Evolutionary conservation across 2,888 invertebrate genomes (phyloP), one percentile per base, ranked within the genome.

Genomic region (Diaphora mendica): DNA sequence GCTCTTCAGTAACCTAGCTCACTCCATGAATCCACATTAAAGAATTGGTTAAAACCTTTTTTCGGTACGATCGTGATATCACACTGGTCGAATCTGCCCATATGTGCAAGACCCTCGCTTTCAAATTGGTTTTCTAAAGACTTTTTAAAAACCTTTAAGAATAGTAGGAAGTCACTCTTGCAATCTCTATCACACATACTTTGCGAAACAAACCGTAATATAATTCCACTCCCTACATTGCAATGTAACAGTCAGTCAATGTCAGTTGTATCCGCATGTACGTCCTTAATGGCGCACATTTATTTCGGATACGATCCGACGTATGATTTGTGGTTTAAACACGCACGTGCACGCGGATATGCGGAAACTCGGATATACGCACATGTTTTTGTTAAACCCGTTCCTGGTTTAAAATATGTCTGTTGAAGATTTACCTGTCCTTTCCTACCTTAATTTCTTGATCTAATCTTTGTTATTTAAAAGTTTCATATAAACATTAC

Each of bases 271-370:
- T 75, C 78, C 78, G 82, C 71, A 71, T 74, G 72, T 76, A 70
- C 79, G 78, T 74, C 69, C 73, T 71, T 82, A 84, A 82, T 82
- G 83, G 78, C 78, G 68, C 78, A 77, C 85, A 82, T 82, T 82
- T 82, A 83, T 85, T 84, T 80, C 23, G 80, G 72, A 73, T 78
- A 77, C 83, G 82, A 85, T 85, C 80, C 80, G 78, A 75, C 79
- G 72, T 77, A 82, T 85, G 85, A 85, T 85, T 85, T 85, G 84
- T 85, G 85, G 82, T 77, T 83, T 69, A 76, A 75, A 79, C 75
- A 77, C 80, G 75, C 78, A 77, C 79, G 73, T 69, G 69, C 64
- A 59, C 23, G 66, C 42, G 30, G 59, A 39, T 71, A 71, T 11
- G 33, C 65, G 68, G 35, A 68, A 64, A 68, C 35, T 35, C 30